A percentile compares a stretch with the other conserved stretches of the same genome.
Evolutionary conservation across 2,113 vertebrate species (phyloP).

Genomic region (Probosciger aterrimus): DNA sequence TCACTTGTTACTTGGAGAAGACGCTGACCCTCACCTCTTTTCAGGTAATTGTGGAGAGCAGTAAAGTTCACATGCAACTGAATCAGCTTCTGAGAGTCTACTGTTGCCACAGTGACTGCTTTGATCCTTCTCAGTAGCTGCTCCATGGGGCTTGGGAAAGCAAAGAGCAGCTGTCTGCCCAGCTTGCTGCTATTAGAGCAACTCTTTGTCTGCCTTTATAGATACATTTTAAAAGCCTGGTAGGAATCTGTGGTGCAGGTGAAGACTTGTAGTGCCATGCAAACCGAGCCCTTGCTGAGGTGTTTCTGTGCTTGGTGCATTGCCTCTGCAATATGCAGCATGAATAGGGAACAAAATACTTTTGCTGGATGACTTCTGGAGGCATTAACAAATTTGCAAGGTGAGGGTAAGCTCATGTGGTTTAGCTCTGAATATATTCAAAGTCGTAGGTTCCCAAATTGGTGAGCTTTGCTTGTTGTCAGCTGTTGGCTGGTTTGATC

Average conservation of each 20-base stretch:
- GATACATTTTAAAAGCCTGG: not conserved
- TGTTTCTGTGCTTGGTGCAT: not conserved
- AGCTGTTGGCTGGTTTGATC: not conserved
- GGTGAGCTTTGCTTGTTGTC: not conserved
- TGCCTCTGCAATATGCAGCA: not conserved
- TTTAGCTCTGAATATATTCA: not conserved
- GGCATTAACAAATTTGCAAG: not conserved
- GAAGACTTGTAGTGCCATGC: not conserved
- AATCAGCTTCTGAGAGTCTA: slow-evolving; percentile 1
- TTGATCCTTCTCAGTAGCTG: slow-evolving; percentile 19
- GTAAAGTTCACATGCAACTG: not conserved
- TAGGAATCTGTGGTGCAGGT: not conserved
- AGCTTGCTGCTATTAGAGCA: not conserved
- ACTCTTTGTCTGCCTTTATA: not conserved
- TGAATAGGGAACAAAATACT: not conserved
- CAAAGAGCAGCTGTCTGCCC: not conserved
- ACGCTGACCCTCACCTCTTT: not conserved
- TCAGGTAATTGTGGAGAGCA: not conserved
- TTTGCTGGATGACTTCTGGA: not conserved
- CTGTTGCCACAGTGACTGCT: slow-evolving; percentile 53
- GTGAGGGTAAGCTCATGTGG: not conserved
- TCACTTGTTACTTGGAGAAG: not conserved
- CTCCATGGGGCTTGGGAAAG: not conserved
- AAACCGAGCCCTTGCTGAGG: not conserved
- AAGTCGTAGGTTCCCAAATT: not conserved